Percentiles rank a stretch among this genome's conserved stretches.
These are phyloP conservation scores for Synanthedon vespiformis DNA, from an alignment of 2,888 invertebrate species.

Conservation along the genomic window DNA sequence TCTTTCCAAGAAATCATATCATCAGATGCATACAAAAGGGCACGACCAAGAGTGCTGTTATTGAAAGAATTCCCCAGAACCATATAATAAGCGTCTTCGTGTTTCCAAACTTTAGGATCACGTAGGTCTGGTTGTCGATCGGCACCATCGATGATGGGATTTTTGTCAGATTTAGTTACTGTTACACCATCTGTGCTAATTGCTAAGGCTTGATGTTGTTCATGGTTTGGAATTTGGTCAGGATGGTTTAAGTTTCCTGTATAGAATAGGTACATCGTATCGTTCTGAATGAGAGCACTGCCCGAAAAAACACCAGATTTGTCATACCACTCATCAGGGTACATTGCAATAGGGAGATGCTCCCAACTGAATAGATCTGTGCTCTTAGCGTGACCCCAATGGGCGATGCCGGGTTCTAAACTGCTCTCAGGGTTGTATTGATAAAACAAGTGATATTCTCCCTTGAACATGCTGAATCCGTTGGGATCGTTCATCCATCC, in stretches of 20 bases:
- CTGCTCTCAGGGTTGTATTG: conserved; percentile 56
- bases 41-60: conserved; percentile 33
- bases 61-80: conserved; percentile 50
- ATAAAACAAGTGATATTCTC: conserved; percentile 60
- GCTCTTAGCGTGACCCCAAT: conserved; percentile 66
- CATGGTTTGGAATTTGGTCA: conserved; percentile 26
- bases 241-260: conserved; percentile 44
- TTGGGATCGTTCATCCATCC: conserved; percentile 72
- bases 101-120: conserved; percentile 63
- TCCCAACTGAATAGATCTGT: conserved; percentile 57
- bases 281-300: conserved; percentile 46
- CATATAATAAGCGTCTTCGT: conserved; percentile 42
- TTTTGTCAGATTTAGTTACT: conserved; percentile 33
- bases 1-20: conserved; percentile 39
- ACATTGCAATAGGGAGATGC: conserved; percentile 52
- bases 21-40: conserved; percentile 37
- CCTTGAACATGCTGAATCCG: conserved; percentile 47
- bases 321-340: conserved; percentile 48
- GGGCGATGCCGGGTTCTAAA: conserved; percentile 35
- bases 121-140: conserved; percentile 48
- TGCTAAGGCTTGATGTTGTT: conserved; percentile 42
- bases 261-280: conserved; percentile 40
- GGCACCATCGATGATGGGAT: conserved; percentile 38
- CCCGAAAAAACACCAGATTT: conserved; percentile 56
- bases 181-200: conserved; percentile 38